Conservation (phyloP, 2,888 invertebrate species). For the Schizaphis graminum region DNA sequence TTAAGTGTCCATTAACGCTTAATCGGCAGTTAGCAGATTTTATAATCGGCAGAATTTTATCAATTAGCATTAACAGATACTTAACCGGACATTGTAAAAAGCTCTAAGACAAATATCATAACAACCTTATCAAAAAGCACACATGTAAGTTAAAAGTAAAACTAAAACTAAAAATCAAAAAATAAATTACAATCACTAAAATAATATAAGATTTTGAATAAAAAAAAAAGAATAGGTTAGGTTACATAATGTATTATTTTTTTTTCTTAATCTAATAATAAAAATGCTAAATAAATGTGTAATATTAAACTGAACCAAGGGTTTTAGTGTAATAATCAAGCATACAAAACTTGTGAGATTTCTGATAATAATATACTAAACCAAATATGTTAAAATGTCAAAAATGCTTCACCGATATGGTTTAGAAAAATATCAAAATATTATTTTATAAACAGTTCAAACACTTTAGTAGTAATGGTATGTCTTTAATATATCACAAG, state of each 20-base stretch:
- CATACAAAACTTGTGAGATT: background rate
- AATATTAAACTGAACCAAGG: background rate
- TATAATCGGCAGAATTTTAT: no score
- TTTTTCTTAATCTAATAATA: background rate
- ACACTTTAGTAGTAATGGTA: background rate
- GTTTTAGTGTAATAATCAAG: constrained; percentile 19
- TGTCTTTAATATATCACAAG: constrained; percentile 22
- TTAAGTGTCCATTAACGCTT: no score
- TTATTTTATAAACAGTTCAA: background rate
- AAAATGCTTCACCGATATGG: background rate
- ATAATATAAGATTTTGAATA: constrained; percentile 3
- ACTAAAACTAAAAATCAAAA: background rate
- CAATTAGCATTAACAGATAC: no score
- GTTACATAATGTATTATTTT: background rate
- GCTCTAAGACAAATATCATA: background rate
- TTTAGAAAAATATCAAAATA: background rate
- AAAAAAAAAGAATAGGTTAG: background rate
- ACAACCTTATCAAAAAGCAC: background rate
- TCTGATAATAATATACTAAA: background rate
- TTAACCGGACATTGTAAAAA: no score
- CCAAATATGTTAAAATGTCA: background rate
- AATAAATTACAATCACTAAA: background rate
- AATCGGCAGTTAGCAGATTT: no score
- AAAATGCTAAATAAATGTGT: background rate
- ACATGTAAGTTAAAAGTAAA: background rate